phyloP scores from a whole-genome alignment of 2,113 vertebrate genomes.

The Sylvietta virens region DNA sequence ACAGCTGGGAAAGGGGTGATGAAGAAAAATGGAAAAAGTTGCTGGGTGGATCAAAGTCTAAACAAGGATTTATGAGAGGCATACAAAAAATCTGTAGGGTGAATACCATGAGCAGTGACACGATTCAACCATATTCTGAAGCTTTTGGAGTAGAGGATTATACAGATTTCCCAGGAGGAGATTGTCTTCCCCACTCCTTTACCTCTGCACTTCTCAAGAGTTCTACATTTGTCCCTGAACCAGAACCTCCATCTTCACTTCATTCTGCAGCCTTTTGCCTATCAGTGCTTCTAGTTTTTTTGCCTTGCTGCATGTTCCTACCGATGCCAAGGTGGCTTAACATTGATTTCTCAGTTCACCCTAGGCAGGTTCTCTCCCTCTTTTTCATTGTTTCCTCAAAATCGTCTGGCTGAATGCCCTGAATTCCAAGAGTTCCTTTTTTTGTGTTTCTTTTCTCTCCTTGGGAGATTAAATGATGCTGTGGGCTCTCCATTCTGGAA shows the following conservation, averaged over 20 bases:
- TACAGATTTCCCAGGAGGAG: neutral
- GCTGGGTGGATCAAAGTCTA: slow-evolving; percentile 11
- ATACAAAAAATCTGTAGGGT: neutral
- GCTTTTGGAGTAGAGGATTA: neutral
- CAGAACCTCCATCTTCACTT: neutral
- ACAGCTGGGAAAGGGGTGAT: neutral
- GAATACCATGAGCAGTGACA: neutral
- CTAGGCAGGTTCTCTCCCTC: neutral
- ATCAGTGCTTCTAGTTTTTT: neutral
- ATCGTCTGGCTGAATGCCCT: neutral
- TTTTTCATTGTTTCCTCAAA: neutral
- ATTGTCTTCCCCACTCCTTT: neutral
- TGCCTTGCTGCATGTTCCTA: neutral
- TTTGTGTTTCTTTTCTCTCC: neutral
- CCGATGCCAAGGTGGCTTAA: neutral
- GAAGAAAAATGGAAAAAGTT: slow-evolving; percentile 19
- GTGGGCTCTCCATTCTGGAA: neutral
- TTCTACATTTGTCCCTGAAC: neutral
- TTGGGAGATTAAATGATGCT: neutral
- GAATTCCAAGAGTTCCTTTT: neutral
- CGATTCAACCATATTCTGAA: neutral
- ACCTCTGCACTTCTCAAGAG: neutral
- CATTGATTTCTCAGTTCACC: neutral
- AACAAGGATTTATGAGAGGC: neutral
- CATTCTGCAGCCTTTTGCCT: neutral